phyloP scores from a whole-genome alignment of 1,140 invertebrate genomes.

The Philopotamus ludificatus region DNA sequence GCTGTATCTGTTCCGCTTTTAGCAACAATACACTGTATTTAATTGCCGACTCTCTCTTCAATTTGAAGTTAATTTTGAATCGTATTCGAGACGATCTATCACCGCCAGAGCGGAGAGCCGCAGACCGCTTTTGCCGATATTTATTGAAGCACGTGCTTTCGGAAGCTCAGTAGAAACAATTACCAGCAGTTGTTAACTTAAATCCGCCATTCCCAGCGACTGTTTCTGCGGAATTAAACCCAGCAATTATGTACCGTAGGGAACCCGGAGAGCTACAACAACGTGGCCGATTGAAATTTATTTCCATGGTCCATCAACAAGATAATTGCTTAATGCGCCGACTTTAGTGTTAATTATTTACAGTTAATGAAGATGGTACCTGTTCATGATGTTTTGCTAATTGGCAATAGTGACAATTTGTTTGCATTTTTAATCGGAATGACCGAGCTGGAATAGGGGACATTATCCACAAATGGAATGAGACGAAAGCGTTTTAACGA shows the following conservation, averaged over 20 bases:
- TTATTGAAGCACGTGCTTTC: slow-evolving; percentile 12
- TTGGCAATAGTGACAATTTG: too few relatives aligned
- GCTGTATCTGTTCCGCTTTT: too few relatives aligned
- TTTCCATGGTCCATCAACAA: slow-evolving; percentile 8
- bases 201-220: slow-evolving; percentile 3
- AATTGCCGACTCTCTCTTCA: too few relatives aligned
- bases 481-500: too few relatives aligned
- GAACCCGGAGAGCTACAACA: not conserved
- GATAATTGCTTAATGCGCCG: slow-evolving; percentile 13
- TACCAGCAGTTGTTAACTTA: not conserved
- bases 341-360: not conserved
- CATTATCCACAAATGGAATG: too few relatives aligned
- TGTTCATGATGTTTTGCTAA: too few relatives aligned
- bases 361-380: too few relatives aligned
- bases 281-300: slow-evolving; percentile 14
- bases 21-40: too few relatives aligned
- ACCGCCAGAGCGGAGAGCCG: not conserved
- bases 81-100: too few relatives aligned
- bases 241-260: not conserved
- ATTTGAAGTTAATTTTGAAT: too few relatives aligned
- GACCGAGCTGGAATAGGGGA: too few relatives aligned
- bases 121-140: slow-evolving; percentile 10
- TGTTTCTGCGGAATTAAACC: not conserved
- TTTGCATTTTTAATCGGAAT: too few relatives aligned
- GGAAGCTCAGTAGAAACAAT: slow-evolving; percentile 4